Conservation (phyloP, 2,113 vertebrate species). For the Nothoprocta perdicaria region DNA sequence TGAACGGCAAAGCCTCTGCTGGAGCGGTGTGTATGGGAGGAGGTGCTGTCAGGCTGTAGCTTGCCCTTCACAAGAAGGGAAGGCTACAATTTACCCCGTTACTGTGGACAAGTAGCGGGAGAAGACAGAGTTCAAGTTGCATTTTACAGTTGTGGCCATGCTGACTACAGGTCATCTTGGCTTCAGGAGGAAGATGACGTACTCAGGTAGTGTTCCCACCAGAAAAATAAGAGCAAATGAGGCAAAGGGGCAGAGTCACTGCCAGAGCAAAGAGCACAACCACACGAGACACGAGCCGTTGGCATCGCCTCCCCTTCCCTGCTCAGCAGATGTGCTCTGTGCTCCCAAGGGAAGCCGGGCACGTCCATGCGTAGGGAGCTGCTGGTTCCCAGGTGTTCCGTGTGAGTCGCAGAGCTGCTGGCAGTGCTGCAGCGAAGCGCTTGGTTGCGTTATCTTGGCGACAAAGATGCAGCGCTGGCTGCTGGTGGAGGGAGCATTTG, state of each 20-base stretch:
- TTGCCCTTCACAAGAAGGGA: background rate
- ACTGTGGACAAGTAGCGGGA: rapidly evolving
- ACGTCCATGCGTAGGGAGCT: background rate
- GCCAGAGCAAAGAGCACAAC: background rate
- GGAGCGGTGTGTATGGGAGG: background rate
- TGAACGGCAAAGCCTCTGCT: background rate
- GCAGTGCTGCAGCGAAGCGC: background rate
- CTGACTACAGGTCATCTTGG: background rate
- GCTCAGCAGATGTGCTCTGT: too few relatives aligned
- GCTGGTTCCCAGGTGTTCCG: background rate
- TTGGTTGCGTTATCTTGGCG: background rate
- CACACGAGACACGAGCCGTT: background rate
- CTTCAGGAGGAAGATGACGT: background rate
- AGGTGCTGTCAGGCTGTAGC: background rate
- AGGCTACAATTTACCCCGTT: background rate
- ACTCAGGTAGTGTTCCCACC: background rate
- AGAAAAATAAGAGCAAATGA: background rate
- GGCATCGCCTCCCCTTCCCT: background rate
- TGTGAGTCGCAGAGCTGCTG: rapidly evolving
- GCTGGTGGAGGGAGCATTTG: background rate
- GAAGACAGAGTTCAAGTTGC: background rate
- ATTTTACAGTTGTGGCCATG: background rate
- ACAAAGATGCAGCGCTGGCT: background rate
- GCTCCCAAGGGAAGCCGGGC: background rate
- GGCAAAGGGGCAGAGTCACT: background rate